Percentiles rank a stretch among this genome's conserved stretches.
Evolutionary conservation across 2,113 vertebrate species (phyloP).

Genomic region (Taurulus bubalis): DNA sequence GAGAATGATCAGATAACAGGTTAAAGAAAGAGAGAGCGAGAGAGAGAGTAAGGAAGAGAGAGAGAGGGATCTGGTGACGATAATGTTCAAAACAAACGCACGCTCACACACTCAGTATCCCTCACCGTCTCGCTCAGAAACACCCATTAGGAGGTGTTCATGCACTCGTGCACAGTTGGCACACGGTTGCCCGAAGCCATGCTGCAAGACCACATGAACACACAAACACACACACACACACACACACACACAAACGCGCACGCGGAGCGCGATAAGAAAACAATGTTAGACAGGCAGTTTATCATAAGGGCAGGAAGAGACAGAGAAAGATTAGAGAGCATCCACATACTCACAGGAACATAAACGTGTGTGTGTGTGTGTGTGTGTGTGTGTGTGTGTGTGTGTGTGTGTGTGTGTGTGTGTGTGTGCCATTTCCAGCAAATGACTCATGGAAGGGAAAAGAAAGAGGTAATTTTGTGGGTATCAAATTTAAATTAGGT

Average conservation of each 20-base stretch:
- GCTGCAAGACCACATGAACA: conserved; percentile 2
- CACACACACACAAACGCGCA: conserved; percentile 32
- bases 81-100: conserved; percentile 66
- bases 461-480: conserved; percentile 36
- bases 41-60: conserved; percentile 57
- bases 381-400: conserved; percentile 20
- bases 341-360: conserved; percentile 58
- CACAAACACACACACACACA: conserved; percentile 19
- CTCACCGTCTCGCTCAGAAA: conserved; percentile 21
- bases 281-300: conserved; percentile 80
- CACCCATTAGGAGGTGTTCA: conserved; percentile 45
- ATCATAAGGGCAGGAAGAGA: conserved; percentile 77
- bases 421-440: conserved; percentile 36
- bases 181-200: conserved; percentile 15
- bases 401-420: conserved; percentile 29
- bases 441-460: conserved; percentile 51
- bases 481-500: conserved; percentile 40
- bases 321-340: conserved; percentile 77
- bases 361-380: conserved; percentile 29
- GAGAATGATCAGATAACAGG: conserved; percentile 65
- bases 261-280: conserved; percentile 68
- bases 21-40: conserved; percentile 50
- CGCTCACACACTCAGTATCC: neutral
- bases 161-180: conserved; percentile 41
- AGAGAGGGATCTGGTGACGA: conserved; percentile 63